Evolutionary conservation across 2,113 vertebrate genomes (phyloP), one percentile per base, ranked within the genome.

Genomic region (Petroica traversi): DNA sequence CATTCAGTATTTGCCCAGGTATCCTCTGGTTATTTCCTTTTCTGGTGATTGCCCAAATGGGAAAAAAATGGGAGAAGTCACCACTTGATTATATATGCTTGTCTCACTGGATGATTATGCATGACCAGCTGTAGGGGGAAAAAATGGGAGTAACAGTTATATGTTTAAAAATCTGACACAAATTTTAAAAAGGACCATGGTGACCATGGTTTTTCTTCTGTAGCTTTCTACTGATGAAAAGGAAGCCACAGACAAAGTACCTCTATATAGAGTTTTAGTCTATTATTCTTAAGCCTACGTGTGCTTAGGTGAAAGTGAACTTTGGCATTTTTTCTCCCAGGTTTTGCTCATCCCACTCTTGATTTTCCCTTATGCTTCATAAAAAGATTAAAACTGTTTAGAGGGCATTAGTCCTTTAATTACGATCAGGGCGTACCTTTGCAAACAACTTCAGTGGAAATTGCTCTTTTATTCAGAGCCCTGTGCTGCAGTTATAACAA

Each of bases 341-440:
- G 34, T 76, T 88, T 90, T 93, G 63, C 79, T 46, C 75, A 90
- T 83, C 85, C 78, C 63, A 80, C 86, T 86, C 59, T 25, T 77
- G 67, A 69, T 93, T 92, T 90, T 64, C 46, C n/a, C 38, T 74
- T 73, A 59, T 1, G 5, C 31, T 77, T 96, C 85, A 94, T 62
- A 83, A 86, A 90, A 90, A 34, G 58, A 93, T 85, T 79, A 62
- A 83, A 86, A 88, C 58, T 64, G 22, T 92, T 95, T 49, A 58
- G 46, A 71, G 36, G 31, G 55, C 34, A 58, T 93, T 92, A 90
- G 72, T 73, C n/a, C 54, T 96, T 95, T 97, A 95, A 93, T 96
- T 90, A 93, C 17, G 11, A 88, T 83, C 54, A 80, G 54, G 19
- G 85, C 5, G 5, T 67, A 94, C 34, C 72, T 95, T 92, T 88